These are phyloP conservation scores for Xiphophorus couchianus DNA, from an alignment of 2,113 vertebrate genomes.

Conservation along the genomic window DNA sequence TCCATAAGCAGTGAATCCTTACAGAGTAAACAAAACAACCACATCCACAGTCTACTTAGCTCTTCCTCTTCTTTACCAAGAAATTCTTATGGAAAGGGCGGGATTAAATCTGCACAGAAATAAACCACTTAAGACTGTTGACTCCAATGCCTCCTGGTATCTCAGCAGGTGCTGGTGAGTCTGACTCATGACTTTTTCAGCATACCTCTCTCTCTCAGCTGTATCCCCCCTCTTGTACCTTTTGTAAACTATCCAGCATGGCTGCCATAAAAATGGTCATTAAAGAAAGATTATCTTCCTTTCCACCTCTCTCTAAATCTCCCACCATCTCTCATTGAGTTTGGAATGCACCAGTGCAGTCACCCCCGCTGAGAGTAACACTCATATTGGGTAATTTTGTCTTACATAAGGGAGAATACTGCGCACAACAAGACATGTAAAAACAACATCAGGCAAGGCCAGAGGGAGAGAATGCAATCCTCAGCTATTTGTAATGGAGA, in stretches of 20 bases:
- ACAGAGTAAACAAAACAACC: slow-evolving; percentile 42
- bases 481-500: slow-evolving; percentile 77
- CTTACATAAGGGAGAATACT: slow-evolving; percentile 73
- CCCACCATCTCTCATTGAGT: slow-evolving; percentile 54
- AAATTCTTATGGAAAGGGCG: slow-evolving; percentile 32
- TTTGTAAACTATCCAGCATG: slow-evolving; percentile 37
- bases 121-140: slow-evolving; percentile 63
- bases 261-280: slow-evolving; percentile 67
- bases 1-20: slow-evolving; percentile 17
- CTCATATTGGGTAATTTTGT: slow-evolving; percentile 70
- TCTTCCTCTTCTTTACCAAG: slow-evolving; percentile 55
- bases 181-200: slow-evolving; percentile 58
- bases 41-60: slow-evolving; percentile 41
- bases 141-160: slow-evolving; percentile 35
- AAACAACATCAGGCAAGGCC: slow-evolving; percentile 75
- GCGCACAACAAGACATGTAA: slow-evolving; percentile 77
- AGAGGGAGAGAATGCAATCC: slow-evolving; percentile 71
- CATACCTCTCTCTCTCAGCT: slow-evolving; percentile 13
- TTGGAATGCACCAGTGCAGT: slow-evolving; percentile 66
- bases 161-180: slow-evolving; percentile 60
- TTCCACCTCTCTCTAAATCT: slow-evolving; percentile 50
- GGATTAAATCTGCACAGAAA: slow-evolving; percentile 61
- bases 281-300: slow-evolving; percentile 61
- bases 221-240: slow-evolving; percentile 15
- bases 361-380: slow-evolving; percentile 60